Conservation (phyloP, 2,113 vertebrate genomes). For the Hippolais icterina region DNA sequence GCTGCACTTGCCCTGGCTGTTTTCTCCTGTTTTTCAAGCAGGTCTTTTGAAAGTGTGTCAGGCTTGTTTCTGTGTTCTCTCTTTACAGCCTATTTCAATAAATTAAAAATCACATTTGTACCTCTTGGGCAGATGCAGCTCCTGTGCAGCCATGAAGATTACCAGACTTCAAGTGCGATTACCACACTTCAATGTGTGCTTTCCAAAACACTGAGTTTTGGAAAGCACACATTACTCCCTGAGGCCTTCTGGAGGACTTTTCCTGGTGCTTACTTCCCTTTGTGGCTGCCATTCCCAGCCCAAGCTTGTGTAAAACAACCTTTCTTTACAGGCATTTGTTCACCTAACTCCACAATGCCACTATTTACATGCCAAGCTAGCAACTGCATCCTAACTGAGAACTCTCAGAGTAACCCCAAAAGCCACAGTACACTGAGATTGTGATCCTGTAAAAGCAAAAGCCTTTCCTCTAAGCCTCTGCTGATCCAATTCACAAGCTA, state of each 20-base stretch:
- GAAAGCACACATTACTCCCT: background rate
- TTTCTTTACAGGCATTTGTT: background rate
- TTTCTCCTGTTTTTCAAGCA: background rate
- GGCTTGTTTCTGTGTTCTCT: background rate
- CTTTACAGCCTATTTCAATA: background rate
- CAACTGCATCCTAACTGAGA: background rate
- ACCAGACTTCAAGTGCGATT: background rate
- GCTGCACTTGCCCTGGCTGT: background rate
- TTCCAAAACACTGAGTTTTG: too few species aligned
- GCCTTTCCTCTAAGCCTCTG: background rate
- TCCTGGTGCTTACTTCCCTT: background rate
- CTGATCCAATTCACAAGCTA: background rate
- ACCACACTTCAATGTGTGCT: background rate
- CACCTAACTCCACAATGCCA: background rate
- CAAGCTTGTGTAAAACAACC: background rate
- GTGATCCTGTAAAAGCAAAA: background rate
- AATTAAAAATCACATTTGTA: background rate
- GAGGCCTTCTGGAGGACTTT: background rate
- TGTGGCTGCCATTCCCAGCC: background rate
- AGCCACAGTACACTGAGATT: rapidly evolving
- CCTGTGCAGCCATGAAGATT: background rate
- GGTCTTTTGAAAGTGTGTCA: background rate
- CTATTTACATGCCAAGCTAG: background rate
- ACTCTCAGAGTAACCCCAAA: background rate
- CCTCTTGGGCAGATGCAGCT: background rate